phyloP scores from a whole-genome alignment of 1,140 invertebrate species.

The Schlechtendalia chinensis region DNA sequence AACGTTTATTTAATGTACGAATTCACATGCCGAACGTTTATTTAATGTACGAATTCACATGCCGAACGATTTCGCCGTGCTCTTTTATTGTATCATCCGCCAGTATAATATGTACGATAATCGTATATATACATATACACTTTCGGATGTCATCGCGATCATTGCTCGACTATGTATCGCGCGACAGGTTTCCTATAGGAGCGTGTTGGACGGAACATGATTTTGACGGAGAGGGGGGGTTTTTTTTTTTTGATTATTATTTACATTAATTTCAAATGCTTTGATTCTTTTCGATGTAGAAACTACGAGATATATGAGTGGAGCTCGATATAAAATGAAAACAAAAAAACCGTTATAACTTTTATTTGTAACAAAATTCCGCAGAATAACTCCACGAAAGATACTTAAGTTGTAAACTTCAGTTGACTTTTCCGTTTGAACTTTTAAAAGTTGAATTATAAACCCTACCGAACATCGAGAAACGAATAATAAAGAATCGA shows the following conservation, averaged over 20 bases:
- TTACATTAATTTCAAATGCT: slow-evolving; percentile 4
- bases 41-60: too few relatives aligned
- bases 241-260: neutral
- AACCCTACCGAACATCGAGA: neutral
- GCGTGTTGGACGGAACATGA: too few relatives aligned
- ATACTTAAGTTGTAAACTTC: slow-evolving; percentile 37
- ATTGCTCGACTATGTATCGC: too few relatives aligned
- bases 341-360: slow-evolving; percentile 15
- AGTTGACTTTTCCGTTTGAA: slow-evolving; percentile 3
- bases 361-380: slow-evolving; percentile 27
- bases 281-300: neutral
- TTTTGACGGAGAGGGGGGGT: too few relatives aligned
- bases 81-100: too few relatives aligned
- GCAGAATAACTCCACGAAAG: slow-evolving; percentile 3
- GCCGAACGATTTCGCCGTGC: too few relatives aligned
- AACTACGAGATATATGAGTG: neutral
- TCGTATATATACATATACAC: too few relatives aligned
- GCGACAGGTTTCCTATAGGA: too few relatives aligned
- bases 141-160: too few relatives aligned
- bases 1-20: too few relatives aligned
- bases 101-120: too few relatives aligned
- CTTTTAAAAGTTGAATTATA: slow-evolving; percentile 9
- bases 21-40: too few relatives aligned
- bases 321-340: neutral
- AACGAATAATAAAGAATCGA: neutral